Evolutionary conservation across 2,888 invertebrate species (phyloP).

Genomic region (Acutogordius australiensis): DNA sequence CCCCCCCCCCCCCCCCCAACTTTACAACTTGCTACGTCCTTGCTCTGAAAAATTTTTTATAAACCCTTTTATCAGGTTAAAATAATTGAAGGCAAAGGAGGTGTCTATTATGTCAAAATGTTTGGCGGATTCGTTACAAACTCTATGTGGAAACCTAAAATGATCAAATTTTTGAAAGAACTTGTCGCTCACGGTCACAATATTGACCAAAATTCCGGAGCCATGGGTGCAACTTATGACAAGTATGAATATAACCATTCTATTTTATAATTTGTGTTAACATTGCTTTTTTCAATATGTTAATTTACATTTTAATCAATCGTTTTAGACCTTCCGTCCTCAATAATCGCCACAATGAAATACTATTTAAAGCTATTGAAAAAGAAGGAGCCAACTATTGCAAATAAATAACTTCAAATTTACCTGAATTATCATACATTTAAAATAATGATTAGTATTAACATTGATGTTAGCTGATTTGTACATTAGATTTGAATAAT

Average conservation of each 20-base stretch:
- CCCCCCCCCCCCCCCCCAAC: too few relatives aligned
- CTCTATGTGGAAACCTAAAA: neutral
- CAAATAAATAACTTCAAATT: too few relatives aligned
- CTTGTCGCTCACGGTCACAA: neutral
- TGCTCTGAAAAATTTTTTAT: too few relatives aligned
- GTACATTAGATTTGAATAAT: too few relatives aligned
- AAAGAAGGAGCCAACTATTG: neutral
- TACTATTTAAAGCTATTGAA: neutral
- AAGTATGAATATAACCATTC: neutral
- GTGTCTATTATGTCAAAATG: constrained; percentile 1
- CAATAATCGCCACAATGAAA: neutral
- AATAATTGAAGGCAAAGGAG: neutral
- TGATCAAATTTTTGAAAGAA: neutral
- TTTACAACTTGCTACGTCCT: too few relatives aligned
- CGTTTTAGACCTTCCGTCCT: neutral
- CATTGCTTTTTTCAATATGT: neutral
- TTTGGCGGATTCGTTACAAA: neutral
- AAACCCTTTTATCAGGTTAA: too few relatives aligned
- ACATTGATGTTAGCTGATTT: too few relatives aligned
- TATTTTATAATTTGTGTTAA: neutral
- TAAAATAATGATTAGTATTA: too few relatives aligned
- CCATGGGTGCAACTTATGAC: constrained; percentile 4
- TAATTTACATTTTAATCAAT: neutral
- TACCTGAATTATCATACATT: too few relatives aligned
- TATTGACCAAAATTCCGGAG: neutral